Conservation (phyloP, 2,888 invertebrate species). For the Lycaena phlaeas region DNA sequence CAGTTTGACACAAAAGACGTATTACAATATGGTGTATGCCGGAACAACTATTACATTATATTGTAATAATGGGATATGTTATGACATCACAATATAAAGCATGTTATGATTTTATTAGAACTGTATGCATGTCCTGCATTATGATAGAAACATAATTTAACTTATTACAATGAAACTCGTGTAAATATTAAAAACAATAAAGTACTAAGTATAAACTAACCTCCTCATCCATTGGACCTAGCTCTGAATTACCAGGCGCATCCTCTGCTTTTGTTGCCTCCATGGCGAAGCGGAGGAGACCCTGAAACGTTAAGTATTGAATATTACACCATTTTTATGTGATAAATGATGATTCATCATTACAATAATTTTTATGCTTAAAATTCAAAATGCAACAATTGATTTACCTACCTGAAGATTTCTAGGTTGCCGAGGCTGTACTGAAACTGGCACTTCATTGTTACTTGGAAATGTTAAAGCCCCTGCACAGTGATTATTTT, state of each 20-base stretch:
- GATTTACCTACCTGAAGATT: constrained; percentile 47
- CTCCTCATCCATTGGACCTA: constrained; percentile 77
- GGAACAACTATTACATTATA: too few species aligned
- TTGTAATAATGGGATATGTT: too few species aligned
- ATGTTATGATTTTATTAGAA: too few species aligned
- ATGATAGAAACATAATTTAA: too few species aligned
- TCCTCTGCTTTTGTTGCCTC: constrained; percentile 77
- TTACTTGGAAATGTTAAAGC: constrained; percentile 33
- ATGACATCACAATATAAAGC: too few species aligned
- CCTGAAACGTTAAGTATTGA: constrained; percentile 49
- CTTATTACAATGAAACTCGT: too few species aligned
- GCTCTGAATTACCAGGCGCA: constrained; percentile 55
- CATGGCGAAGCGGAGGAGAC: constrained; percentile 79
- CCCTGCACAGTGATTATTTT: constrained; percentile 36
- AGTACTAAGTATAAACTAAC: too few species aligned
- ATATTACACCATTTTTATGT: neutral
- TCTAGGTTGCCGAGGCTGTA: constrained; percentile 47
- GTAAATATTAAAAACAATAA: too few species aligned
- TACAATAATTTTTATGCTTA: neutral
- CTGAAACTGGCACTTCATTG: constrained; percentile 25
- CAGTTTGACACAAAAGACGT: too few species aligned
- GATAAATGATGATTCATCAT: neutral
- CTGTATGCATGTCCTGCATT: too few species aligned
- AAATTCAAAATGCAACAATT: neutral
- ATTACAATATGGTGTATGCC: too few species aligned